These are phyloP conservation scores for Hippolais icterina DNA, from an alignment of 2,113 vertebrate species.

Conservation along the genomic window DNA sequence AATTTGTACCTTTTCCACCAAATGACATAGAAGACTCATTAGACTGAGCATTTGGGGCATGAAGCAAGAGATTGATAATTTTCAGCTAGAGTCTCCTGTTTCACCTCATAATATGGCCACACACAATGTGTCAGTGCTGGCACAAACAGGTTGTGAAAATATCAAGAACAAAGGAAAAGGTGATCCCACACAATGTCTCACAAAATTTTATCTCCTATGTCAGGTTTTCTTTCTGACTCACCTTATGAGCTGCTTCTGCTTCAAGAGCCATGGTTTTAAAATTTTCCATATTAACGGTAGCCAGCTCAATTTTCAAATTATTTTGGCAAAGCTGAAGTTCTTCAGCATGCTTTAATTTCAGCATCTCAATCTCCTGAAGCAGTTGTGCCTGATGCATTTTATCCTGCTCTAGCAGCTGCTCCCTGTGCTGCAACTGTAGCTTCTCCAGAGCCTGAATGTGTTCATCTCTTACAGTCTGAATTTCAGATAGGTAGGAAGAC, in stretches of 20 bases:
- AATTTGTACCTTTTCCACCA: not conserved
- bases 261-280: slow-evolving; percentile 77
- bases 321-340: slow-evolving; percentile 69
- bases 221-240: slow-evolving; percentile 36
- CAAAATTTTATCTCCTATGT: not conserved
- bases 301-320: slow-evolving; percentile 70
- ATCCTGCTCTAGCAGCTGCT: slow-evolving; percentile 60
- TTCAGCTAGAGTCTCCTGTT: not conserved
- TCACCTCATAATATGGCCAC: not conserved
- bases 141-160: not conserved
- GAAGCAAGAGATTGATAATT: not conserved
- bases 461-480: slow-evolving; percentile 79
- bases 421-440: slow-evolving; percentile 62
- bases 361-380: slow-evolving; percentile 55
- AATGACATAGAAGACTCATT: not conserved
- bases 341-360: slow-evolving; percentile 62
- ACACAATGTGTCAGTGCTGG: not conserved
- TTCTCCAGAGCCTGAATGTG: slow-evolving; percentile 68
- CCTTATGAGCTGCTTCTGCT: slow-evolving; percentile 79
- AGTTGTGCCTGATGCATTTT: slow-evolving; percentile 29
- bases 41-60: not conserved
- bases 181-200: not conserved
- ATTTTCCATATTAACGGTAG: slow-evolving; percentile 75
- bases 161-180: not conserved
- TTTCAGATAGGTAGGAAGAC: slow-evolving; percentile 82